phyloP scores from a whole-genome alignment of 2,888 invertebrate genomes.

The Panopea generosa region DNA sequence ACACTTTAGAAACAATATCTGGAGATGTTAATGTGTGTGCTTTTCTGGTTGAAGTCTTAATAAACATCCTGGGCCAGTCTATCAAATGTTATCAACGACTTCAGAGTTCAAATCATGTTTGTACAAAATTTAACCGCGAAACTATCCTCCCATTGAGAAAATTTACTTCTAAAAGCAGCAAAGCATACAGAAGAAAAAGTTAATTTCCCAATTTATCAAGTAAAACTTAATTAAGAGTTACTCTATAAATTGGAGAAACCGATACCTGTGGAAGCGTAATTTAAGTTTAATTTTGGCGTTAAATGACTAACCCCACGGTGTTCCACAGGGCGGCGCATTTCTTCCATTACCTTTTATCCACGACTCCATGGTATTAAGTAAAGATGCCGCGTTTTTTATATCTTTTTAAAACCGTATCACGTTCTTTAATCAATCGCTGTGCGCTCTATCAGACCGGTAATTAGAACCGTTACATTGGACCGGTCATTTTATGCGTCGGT shows the following conservation, averaged over 20 bases:
- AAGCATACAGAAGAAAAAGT: background rate
- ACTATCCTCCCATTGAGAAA: too few relatives aligned
- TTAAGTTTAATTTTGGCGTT: constrained; percentile 9
- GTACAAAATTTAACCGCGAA: too few relatives aligned
- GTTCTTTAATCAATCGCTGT: constrained; percentile 9
- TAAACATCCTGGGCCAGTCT: too few relatives aligned
- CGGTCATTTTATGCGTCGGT: background rate
- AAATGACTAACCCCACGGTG: constrained; percentile 7
- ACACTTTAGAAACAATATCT: too few relatives aligned
- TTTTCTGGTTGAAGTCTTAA: too few relatives aligned
- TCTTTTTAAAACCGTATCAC: constrained; percentile 5
- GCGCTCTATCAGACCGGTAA: background rate
- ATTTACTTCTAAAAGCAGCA: too few relatives aligned
- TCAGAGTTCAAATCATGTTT: too few relatives aligned
- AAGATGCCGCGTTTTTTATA: constrained; percentile 12
- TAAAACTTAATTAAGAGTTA: constrained; percentile 1
- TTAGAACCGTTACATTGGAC: constrained; percentile 6
- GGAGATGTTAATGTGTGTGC: too few relatives aligned
- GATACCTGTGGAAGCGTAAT: constrained; percentile 13
- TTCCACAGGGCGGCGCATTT: constrained; percentile 7
- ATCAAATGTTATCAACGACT: too few relatives aligned
- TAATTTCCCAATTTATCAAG: constrained; percentile 7
- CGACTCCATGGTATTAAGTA: constrained; percentile 1
- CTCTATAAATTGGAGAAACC: constrained; percentile 13
- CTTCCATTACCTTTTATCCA: constrained; percentile 15